Percentiles rank a stretch among this genome's conserved stretches.
These are phyloP conservation scores for Tupaia tana DNA, from an alignment of 2,113 vertebrate species.

Conservation along the genomic window DNA sequence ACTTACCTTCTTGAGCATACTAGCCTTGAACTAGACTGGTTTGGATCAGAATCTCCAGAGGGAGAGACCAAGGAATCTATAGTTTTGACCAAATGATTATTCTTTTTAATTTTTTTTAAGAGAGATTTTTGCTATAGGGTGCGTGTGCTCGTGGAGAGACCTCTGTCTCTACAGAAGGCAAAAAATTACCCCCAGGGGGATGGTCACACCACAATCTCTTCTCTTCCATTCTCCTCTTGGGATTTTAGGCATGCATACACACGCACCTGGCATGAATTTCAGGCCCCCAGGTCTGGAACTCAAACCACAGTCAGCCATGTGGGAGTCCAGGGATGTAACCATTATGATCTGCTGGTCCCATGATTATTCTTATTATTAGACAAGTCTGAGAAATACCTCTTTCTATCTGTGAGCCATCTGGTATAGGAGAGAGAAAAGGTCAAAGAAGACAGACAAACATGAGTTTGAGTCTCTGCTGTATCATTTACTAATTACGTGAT, in stretches of 20 bases:
- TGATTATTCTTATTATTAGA: neutral
- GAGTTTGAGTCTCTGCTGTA: neutral
- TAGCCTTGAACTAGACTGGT: neutral
- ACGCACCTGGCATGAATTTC: too few relatives aligned
- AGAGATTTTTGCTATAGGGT: too few relatives aligned
- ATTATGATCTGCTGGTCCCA: neutral
- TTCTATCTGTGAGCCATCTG: neutral
- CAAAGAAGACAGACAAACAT: neutral
- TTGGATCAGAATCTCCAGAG: neutral
- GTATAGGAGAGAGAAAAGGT: neutral
- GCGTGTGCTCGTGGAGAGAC: too few relatives aligned
- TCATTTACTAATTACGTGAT: neutral
- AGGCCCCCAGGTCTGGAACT: too few relatives aligned
- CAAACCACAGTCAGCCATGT: too few relatives aligned
- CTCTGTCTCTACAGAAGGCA: too few relatives aligned
- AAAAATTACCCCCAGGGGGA: too few relatives aligned
- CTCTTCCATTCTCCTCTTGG: too few relatives aligned
- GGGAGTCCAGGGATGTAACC: too few relatives aligned
- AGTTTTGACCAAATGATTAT: neutral
- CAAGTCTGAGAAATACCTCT: neutral
- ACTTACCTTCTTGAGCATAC: slow-evolving; percentile 17
- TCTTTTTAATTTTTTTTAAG: neutral
- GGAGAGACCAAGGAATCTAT: neutral
- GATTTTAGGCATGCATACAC: too few relatives aligned
- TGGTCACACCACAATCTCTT: too few relatives aligned